A percentile compares a stretch with the other conserved stretches of the same genome.
Conservation (phyloP, 2,113 vertebrate species). For the Xiphorhynchus elegans region DNA sequence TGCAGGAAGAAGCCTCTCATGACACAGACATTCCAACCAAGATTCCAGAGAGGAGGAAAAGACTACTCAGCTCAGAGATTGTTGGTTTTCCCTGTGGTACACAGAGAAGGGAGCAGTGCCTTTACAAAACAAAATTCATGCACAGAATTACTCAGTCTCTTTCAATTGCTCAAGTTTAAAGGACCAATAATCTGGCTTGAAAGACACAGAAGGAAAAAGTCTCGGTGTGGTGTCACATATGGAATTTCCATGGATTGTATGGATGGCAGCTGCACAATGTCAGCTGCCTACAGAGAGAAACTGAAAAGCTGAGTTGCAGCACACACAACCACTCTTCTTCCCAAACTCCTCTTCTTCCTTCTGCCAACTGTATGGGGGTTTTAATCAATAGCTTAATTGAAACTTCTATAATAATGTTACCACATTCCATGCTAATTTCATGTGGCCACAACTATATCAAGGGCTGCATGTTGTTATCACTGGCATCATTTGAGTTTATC, state of each 20-base stretch:
- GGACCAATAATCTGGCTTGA: neutral
- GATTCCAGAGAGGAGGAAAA: neutral
- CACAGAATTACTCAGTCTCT: neutral
- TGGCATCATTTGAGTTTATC: neutral
- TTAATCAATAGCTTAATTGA: conserved; percentile 5
- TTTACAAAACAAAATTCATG: neutral
- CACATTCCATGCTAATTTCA: neutral
- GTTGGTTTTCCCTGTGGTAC: neutral
- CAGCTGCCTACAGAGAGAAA: neutral
- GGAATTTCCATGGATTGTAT: neutral
- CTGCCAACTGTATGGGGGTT: neutral
- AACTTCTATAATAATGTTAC: neutral
- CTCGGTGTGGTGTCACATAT: neutral
- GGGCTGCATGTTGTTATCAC: neutral
- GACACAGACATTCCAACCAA: neutral
- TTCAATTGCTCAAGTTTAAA: neutral
- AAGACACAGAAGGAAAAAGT: neutral
- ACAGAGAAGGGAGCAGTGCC: neutral
- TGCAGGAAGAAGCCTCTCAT: neutral
- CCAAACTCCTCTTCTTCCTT: neutral
- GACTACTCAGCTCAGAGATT: neutral
- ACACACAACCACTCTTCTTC: neutral
- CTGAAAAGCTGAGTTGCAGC: neutral
- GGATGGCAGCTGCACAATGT: neutral
- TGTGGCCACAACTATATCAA: neutral